Conservation (phyloP, 1,140 invertebrate genomes). For the Venustaconcha ellipsiformis region DNA sequence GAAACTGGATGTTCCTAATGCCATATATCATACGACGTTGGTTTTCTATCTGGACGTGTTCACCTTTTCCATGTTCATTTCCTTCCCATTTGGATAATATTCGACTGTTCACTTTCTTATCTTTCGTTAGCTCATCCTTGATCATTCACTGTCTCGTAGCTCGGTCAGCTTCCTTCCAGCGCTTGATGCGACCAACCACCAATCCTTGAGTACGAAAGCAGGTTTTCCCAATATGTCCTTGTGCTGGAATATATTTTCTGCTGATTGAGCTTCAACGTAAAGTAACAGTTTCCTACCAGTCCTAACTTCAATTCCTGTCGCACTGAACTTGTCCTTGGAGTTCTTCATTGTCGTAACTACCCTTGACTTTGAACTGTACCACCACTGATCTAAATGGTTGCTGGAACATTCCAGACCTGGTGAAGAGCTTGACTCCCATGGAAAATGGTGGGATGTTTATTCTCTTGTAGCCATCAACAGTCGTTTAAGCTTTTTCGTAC, state of each 20-base stretch:
- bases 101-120: no score
- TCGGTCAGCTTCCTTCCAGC: no score
- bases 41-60: no score
- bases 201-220: no score
- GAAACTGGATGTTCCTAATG: no score
- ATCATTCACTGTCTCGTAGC: no score
- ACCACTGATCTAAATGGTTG: conserved; percentile 3
- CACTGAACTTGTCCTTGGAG: conserved; percentile 3
- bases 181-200: no score
- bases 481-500: conserved; percentile 4
- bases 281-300: conserved; percentile 6
- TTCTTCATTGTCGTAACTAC: conserved; percentile 2
- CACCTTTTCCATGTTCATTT: no score
- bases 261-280: background rate
- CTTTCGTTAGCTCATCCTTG: no score
- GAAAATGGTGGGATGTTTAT: background rate
- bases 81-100: no score
- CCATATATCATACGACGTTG: no score
- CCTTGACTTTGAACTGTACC: conserved; percentile 2
- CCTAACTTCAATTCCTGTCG: conserved; percentile 3
- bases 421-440: conserved; percentile 1
- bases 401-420: conserved; percentile 1
- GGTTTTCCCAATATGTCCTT: conserved; percentile 7
- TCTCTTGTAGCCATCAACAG: conserved; percentile 5
- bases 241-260: background rate